Conservation (phyloP, 2,113 vertebrate species). For the Pogona vitticeps region DNA sequence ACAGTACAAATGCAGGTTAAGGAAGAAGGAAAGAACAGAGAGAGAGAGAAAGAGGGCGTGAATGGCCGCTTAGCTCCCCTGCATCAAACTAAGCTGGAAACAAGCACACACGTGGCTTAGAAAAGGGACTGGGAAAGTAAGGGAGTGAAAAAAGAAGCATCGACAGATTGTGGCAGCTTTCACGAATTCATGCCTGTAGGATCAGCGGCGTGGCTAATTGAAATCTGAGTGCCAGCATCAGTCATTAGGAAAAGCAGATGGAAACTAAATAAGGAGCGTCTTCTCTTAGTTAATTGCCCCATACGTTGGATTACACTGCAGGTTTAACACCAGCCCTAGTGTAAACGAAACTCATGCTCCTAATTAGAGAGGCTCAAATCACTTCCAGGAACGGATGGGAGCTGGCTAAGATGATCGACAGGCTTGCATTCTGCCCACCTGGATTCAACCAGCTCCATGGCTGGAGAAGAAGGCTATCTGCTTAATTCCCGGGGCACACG, state of each 20-base stretch:
- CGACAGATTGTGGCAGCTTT: background rate
- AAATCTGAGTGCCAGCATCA: background rate
- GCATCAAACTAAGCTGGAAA: too few species aligned
- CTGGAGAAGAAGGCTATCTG: too few species aligned
- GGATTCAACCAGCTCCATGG: background rate
- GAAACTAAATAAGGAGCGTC: background rate
- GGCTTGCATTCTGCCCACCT: too few species aligned
- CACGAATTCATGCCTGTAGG: background rate
- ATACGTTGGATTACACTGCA: background rate
- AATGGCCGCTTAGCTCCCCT: too few species aligned
- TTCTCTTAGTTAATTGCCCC: background rate
- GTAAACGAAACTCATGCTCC: too few species aligned
- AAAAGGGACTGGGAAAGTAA: background rate
- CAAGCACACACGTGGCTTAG: background rate
- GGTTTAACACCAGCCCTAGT: background rate
- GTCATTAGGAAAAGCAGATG: background rate
- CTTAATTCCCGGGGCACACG: too few species aligned
- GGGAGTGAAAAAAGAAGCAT: background rate
- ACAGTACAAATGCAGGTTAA: too few species aligned
- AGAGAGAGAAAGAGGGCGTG: too few species aligned
- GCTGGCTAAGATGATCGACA: too few species aligned
- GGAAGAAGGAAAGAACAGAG: too few species aligned
- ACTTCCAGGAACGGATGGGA: too few species aligned
- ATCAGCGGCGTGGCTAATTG: background rate
- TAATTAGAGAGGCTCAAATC: background rate